These are phyloP conservation scores for Cheilosia variabilis DNA, from an alignment of 2,888 invertebrate species.

Conservation along the genomic window DNA sequence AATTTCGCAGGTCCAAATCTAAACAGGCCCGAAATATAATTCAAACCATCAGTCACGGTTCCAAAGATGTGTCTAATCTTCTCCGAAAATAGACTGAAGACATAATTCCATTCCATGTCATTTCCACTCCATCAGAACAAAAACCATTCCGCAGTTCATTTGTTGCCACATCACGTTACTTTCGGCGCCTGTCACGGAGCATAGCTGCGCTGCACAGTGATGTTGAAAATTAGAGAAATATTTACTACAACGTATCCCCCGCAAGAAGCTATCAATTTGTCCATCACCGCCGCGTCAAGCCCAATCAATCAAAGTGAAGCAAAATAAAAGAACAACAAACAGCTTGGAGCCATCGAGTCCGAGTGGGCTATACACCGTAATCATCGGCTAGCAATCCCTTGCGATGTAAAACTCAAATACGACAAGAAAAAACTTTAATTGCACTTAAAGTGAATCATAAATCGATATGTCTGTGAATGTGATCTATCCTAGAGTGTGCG, in stretches of 20 bases:
- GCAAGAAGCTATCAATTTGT: constrained; percentile 28
- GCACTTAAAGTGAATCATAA: constrained; percentile 60
- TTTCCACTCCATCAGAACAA: background rate
- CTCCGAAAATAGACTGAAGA: no score
- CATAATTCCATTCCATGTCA: background rate
- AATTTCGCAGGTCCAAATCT: no score
- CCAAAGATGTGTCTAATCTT: no score
- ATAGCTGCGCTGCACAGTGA: background rate
- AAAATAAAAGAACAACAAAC: background rate
- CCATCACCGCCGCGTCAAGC: constrained; percentile 31
- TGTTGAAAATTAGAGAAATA: constrained; percentile 38
- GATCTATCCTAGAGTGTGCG: background rate
- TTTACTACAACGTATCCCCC: constrained; percentile 39
- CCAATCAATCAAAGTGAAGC: constrained; percentile 36
- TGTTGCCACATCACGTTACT: constrained; percentile 28
- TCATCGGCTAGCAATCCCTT: constrained; percentile 3
- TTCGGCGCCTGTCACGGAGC: constrained; percentile 39
- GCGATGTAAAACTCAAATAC: constrained; percentile 34
- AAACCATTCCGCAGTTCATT: constrained; percentile 1
- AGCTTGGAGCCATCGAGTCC: constrained; percentile 7
- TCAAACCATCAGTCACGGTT: no score
- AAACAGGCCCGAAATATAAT: no score
- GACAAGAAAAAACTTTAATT: constrained; percentile 56
- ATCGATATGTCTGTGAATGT: constrained; percentile 19
- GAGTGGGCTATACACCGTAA: background rate